Conservation (phyloP, 1,140 invertebrate species). For the Panulirus ornatus region DNA sequence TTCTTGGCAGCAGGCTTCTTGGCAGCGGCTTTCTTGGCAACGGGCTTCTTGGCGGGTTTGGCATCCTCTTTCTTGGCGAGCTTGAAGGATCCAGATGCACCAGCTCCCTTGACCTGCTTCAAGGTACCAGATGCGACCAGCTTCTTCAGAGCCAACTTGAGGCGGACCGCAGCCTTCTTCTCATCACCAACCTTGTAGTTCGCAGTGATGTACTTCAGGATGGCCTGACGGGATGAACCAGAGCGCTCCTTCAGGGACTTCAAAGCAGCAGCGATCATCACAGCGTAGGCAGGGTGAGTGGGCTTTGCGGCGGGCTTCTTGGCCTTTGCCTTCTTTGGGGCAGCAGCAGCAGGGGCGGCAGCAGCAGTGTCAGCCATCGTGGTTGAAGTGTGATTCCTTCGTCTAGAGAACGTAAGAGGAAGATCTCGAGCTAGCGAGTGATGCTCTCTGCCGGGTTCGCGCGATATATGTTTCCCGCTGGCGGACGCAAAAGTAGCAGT, state of each 20-base stretch:
- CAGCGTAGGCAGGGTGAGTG: constrained; percentile 49
- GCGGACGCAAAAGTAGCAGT: constrained; percentile 67
- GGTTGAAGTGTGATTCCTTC: neutral
- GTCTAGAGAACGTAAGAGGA: neutral
- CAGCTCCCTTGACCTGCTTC: constrained; percentile 63
- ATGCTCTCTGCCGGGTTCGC: neutral
- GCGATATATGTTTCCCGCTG: neutral
- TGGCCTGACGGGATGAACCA: constrained; percentile 61
- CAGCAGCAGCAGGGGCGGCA: constrained; percentile 51
- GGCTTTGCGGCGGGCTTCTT: constrained; percentile 49
- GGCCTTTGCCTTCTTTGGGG: constrained; percentile 47
- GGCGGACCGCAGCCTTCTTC: constrained; percentile 58
- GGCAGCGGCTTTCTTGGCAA: constrained; percentile 76
- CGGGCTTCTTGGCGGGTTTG: constrained; percentile 72
- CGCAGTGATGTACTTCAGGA: constrained; percentile 60
- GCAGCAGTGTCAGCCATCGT: constrained; percentile 53
- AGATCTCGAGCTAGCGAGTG: constrained; percentile 9
- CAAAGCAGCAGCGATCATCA: constrained; percentile 54
- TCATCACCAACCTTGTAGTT: constrained; percentile 58
- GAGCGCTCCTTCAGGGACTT: constrained; percentile 48
- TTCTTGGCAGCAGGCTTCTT: constrained; percentile 74
- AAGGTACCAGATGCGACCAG: constrained; percentile 31
- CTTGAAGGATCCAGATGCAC: constrained; percentile 63
- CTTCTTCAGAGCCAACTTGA: constrained; percentile 61
- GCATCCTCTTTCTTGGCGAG: constrained; percentile 52